Evolutionary conservation across 1,140 invertebrate species (phyloP).

Genomic region (Conopomorpha cramerella): DNA sequence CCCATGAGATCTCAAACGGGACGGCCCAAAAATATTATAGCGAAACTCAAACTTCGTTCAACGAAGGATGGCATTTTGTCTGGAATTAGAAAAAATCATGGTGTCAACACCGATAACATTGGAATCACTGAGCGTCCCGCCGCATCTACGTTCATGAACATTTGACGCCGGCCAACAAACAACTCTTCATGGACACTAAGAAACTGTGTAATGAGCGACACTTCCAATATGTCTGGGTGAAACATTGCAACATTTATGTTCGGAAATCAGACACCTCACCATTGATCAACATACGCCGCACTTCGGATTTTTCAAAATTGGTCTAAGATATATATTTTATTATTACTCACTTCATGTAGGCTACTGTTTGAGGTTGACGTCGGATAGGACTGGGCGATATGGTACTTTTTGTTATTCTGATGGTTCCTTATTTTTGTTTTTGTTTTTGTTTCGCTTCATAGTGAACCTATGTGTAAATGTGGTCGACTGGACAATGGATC

Average conservation of each 20-base stretch:
- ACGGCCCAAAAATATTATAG: not conserved
- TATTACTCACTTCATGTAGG: too few relatives aligned
- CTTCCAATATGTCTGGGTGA: not conserved
- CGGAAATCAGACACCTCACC: not conserved
- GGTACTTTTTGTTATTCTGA: too few relatives aligned
- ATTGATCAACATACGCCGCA: not conserved
- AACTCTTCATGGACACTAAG: not conserved
- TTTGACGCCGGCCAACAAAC: conserved; percentile 1
- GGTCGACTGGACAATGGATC: too few relatives aligned
- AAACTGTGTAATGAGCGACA: not conserved
- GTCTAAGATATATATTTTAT: too few relatives aligned
- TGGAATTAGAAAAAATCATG: not conserved
- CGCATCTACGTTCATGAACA: conserved; percentile 1
- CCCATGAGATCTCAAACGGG: not conserved
- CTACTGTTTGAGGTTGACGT: too few relatives aligned
- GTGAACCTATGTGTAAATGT: too few relatives aligned
- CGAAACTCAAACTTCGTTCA: not conserved
- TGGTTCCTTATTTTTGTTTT: too few relatives aligned
- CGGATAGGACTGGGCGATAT: too few relatives aligned
- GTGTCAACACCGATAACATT: conserved; percentile 2
- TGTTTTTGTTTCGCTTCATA: too few relatives aligned
- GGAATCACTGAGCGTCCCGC: too few relatives aligned
- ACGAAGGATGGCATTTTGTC: conserved; percentile 1
- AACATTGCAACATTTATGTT: not conserved
- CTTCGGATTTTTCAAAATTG: not conserved